Base-by-base conservation (phyloP, 1,140 invertebrate genomes). In the Cotesia chilonis region DNA sequence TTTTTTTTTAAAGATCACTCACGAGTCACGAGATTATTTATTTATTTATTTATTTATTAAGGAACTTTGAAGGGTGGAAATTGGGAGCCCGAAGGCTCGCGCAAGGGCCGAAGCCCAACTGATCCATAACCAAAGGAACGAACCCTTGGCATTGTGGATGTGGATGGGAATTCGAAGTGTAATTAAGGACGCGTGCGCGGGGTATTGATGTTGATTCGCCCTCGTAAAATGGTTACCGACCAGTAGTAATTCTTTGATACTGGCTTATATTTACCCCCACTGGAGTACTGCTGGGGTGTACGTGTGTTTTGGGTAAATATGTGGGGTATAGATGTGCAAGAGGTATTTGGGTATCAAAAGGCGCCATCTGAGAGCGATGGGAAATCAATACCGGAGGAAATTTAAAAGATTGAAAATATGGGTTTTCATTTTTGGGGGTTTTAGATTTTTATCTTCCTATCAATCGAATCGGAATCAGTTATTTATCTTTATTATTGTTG, bases 291-390 rank as follows among this genome's bases (percentile, higher is more conserved):
- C 1, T 2, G 28, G 28, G 28, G 28, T 28, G 3, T 28, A 28
- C 28, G 28, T 28, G 28, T 28, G 28, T 28, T 28, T 28, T 28
- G 28, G 28, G 28, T 28, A 28, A 28, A 28, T 28, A 28, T 28
- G 28, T 28, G 28, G 28, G 28, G 28, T 47, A 47, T 9, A 47
- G 6, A 47, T 47, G 41, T 47, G 5, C 10, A 47, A 47, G 28
- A 47, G 41, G 41, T 47, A 47, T 47, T 47, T 47, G 6, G 41
- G 5, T 47, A 47, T 47, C 41, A 47, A 69, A 73, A 77, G 77
- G 79, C 82, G 79, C 82, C 80, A 84, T 83, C 83, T 85, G 84
- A 83, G 83, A 83, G 74, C 82, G 83, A 87, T 86, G 82, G 84
- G 76, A 84, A 86, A 87, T 87, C 85, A 85, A 87, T 87, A 87